Evolutionary conservation across 2,888 invertebrate genomes (phyloP), one percentile per base, ranked within the genome.

Genomic region (Agrochola circellaris): DNA sequence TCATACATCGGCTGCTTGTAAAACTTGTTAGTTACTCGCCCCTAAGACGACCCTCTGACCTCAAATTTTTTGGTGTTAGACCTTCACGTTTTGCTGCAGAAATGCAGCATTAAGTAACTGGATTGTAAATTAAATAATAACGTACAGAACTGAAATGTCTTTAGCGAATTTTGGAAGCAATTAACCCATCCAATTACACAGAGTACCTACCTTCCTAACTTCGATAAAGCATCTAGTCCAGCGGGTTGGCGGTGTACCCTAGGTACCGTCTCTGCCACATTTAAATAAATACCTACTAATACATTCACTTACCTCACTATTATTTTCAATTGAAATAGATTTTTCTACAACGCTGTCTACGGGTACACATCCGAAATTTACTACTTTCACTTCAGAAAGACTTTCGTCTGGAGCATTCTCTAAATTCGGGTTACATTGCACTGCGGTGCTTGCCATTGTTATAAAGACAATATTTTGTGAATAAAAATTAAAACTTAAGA

Each of bases 351-450:
- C 72, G 0, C 92, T 92, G 82, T 95, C 95, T 15, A 96, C 93
- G 26, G 95, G 93, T 70, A 96, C 88, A 81, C 83, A 88, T 42
- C 95, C 95, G 81, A 96, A 96, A 88, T 96, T 91, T n/a, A 96
- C 89, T n/a, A 90, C 64, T 91, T 90, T 93, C 13, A 90, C 86
- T 76, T 91, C 90, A 20, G 92, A 89, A 70, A 91, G 70, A 82
- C 90, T 93, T 77, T 93, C 93, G 30, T 92, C 90, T 51, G 93
- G 93, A 78, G 83, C 65, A 73, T 91, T 89, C 20, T 92, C 87
- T 90, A 93, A 91, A 30, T 51, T 74, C 13, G 72, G 54, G 62
- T 73, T 71, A 48, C 48, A 69, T 70, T 69, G 82, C 30, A 65
- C 15, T 45, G 62, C 34, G 6, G 15, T 65, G 69, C 26, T 23